Base-by-base conservation (phyloP, 2,797 vertebrate genomes). In the Champsocephalus esox region DNA sequence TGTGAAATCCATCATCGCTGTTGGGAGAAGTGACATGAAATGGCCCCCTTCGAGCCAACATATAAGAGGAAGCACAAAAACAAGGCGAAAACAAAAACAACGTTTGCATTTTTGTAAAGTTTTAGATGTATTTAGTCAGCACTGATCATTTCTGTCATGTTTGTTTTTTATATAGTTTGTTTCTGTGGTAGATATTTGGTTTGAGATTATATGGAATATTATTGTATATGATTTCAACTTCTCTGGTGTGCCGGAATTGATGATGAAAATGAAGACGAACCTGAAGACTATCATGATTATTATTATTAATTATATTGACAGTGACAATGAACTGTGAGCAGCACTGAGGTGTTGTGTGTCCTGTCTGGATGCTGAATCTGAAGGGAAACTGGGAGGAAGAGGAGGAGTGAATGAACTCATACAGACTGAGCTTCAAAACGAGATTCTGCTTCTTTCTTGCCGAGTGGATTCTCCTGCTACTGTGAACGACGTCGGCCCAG, bases 121-220 rank as follows among this genome's bases (percentile, higher is more conserved):
- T 88, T 83, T 94, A 86, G 86, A 86, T 92, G 86, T 90, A 81
- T 90, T 75, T 89, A 92, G 88, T 88, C 91, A 51, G 83, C 90
- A 83, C 86, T 90, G 91, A 88, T 88, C 64, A 81, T 88, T 81
- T 87, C 65, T 87, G 73, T 90, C 87, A 82, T 80, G 77, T 92
- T 92, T 92, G 80, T 89, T 91, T 88, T 85, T 91, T 88, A 75
- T 91, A 87, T 88, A 9, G 91, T 92, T 93, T 92, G 91, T 93
- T 94, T 90, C 77, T 82, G 89, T 93, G 91, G 77, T 92, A 88
- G 83, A 89, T 86, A 91, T 91, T 93, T 88, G 87, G 77, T 93
- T 93, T 87, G 70, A 77, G 79, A 79, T 88, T 84, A 73, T 88
- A 84, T 91, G 84, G 78, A 73, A 88, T 84, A 83, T 92, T 91